Base-by-base conservation (phyloP, 2,113 vertebrate species). In the Rutilus rutilus region DNA sequence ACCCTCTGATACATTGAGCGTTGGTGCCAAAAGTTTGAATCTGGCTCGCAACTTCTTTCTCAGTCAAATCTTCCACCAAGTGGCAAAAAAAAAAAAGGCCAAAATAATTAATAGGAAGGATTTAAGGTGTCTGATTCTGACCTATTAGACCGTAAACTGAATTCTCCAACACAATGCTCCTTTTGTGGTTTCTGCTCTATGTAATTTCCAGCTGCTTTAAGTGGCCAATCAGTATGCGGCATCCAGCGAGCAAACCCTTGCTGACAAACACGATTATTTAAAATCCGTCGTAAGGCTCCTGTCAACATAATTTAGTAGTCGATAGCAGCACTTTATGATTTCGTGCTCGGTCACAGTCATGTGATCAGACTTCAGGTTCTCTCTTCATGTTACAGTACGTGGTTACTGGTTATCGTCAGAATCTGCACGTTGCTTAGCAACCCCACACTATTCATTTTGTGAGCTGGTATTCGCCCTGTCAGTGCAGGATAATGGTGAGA, bases 341-440 rank as follows among this genome's bases (percentile, higher is more conserved):
- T 79, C 65, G 62, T 83, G 60, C 59, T 30, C 50, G 36, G 75
- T 87, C 86, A 78, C 69, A 79, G 82, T 71, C 84, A 74, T 78
- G 82, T 62, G 84, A 86, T 84, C 74, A 88, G 77, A 86, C 59
- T 83, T 77, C 84, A 30, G 76, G 36, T 73, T 73, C 81, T 83
- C 80, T 83, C 65, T 84, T 82, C 59, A 80, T 85, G 65, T 82
- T 85, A 75, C 78, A 33, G 67, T 74, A 54, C 52, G 71, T 74
- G 86, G 74, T 88, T 88, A 90, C 87, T 74, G 86, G 74, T 88
- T 88, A 90, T 88, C 83, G n/a, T 81, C 9, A 76, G 69, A 74
- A 90, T 90, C 85, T 86, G 64, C 82, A 88, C 81, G 87, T 90
- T 90, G 89, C 89, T 87, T 52, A 87, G 89, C 89, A 90, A 90